Evolutionary conservation across 1,140 invertebrate species (phyloP).

Genomic region (Armadillidium nasatum): DNA sequence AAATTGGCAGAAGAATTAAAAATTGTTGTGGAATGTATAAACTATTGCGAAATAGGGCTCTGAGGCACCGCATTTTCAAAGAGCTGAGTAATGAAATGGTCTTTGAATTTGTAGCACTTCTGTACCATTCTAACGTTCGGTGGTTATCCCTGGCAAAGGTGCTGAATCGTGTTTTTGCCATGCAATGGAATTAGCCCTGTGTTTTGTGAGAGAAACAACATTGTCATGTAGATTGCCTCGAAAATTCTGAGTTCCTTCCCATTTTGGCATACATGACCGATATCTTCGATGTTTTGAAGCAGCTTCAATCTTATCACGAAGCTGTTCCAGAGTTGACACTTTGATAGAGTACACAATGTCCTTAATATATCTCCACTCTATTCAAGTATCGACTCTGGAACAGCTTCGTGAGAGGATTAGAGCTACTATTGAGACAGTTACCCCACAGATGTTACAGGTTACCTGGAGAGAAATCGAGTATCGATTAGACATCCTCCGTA

Average conservation of each 20-base stretch:
- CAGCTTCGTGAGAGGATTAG: too few relatives aligned
- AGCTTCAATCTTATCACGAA: slow-evolving; percentile 38
- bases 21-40: slow-evolving; percentile 7
- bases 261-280: slow-evolving; percentile 38
- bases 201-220: slow-evolving; percentile 33
- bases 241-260: slow-evolving; percentile 39
- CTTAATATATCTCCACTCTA: too few relatives aligned
- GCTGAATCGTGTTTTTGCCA: slow-evolving; percentile 40
- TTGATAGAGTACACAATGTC: too few relatives aligned
- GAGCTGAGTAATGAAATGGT: neutral
- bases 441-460: too few relatives aligned
- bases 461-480: too few relatives aligned
- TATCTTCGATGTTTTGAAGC: slow-evolving; percentile 28
- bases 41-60: slow-evolving; percentile 19
- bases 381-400: too few relatives aligned
- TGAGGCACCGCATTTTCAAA: slow-evolving; percentile 17
- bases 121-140: slow-evolving; percentile 30
- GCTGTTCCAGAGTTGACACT: too few relatives aligned
- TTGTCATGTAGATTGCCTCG: slow-evolving; percentile 26
- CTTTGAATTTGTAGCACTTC: slow-evolving; percentile 31
- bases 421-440: too few relatives aligned
- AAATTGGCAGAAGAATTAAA: slow-evolving; percentile 14
- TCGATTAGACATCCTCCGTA: too few relatives aligned
- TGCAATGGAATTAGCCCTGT: slow-evolving; percentile 34
- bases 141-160: slow-evolving; percentile 22